Evolutionary conservation across 2,797 vertebrate genomes (phyloP).

Genomic region (Lates japonicus): DNA sequence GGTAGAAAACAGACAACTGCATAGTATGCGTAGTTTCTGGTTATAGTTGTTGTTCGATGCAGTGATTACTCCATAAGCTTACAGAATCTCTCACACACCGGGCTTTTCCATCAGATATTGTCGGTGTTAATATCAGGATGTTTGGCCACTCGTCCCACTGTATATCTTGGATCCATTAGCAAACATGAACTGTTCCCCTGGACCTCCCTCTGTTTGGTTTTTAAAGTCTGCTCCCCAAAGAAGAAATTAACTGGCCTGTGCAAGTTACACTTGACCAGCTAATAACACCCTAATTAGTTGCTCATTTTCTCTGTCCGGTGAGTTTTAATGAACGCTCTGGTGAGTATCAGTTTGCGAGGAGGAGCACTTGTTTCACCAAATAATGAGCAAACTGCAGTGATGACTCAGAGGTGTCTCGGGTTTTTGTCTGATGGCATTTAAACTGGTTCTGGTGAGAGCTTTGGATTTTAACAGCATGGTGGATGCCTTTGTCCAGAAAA

Average conservation of each 20-base stretch:
- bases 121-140: slow-evolving; percentile 2
- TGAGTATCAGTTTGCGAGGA: slow-evolving; percentile 8
- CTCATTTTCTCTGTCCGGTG: not conserved
- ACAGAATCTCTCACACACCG: not conserved
- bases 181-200: not conserved
- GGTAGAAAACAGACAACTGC: not conserved
- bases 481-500: not conserved
- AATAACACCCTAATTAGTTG: slow-evolving; percentile 21
- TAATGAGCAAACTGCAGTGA: slow-evolving; percentile 23
- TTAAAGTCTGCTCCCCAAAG: not conserved
- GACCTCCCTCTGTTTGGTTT: slow-evolving; percentile 3
- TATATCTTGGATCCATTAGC: not conserved
- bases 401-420: slow-evolving; percentile 24
- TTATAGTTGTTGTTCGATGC: not conserved
- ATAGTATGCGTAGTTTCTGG: not conserved
- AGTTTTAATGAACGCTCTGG: slow-evolving; percentile 15
- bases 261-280: slow-evolving; percentile 28
- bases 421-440: slow-evolving; percentile 31
- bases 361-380: slow-evolving; percentile 12
- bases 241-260: slow-evolving; percentile 6
- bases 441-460: slow-evolving; percentile 20
- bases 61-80: not conserved
- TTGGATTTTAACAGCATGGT: not conserved
- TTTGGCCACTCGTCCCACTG: not conserved
- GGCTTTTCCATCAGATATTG: not conserved